Percentiles rank a stretch among this genome's conserved stretches.
phyloP scores from a whole-genome alignment of 2,888 invertebrate genomes.

The Acheta domesticus region DNA sequence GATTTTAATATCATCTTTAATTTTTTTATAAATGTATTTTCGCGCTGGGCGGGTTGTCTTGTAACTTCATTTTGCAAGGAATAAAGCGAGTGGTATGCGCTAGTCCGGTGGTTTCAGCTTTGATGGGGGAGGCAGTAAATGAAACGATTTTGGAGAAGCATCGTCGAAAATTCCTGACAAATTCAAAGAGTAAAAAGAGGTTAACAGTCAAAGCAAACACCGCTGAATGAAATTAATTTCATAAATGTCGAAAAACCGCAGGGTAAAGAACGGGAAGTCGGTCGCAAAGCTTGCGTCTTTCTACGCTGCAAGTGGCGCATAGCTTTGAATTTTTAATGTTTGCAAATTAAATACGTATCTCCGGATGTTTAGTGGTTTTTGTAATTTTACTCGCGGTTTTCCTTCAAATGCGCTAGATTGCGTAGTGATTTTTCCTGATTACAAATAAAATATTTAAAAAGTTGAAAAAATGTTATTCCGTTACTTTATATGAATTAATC shows the following conservation, averaged over 20 bases:
- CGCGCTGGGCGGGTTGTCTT: background rate
- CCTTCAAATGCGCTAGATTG: too few relatives aligned
- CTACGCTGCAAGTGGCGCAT: too few relatives aligned
- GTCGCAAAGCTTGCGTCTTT: too few relatives aligned
- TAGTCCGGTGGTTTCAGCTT: background rate
- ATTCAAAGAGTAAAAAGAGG: constrained; percentile 9
- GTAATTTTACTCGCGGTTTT: too few relatives aligned
- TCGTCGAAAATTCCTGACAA: background rate
- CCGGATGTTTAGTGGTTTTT: too few relatives aligned
- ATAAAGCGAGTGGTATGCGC: background rate
- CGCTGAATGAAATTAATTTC: background rate
- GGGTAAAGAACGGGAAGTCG: too few relatives aligned
- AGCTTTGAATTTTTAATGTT: too few relatives aligned
- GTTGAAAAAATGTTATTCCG: too few relatives aligned
- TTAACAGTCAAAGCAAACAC: background rate
- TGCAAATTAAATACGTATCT: too few relatives aligned
- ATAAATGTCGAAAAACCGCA: background rate
- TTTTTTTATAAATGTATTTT: background rate
- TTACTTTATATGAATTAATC: too few relatives aligned
- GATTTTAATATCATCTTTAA: background rate
- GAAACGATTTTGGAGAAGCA: background rate
- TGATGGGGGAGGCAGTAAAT: background rate
- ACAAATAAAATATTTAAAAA: too few relatives aligned
- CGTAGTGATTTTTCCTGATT: too few relatives aligned
- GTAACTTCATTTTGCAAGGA: background rate